These are phyloP conservation scores for Ranitomeya variabilis DNA, from an alignment of 2,113 vertebrate genomes.

Conservation along the genomic window DNA sequence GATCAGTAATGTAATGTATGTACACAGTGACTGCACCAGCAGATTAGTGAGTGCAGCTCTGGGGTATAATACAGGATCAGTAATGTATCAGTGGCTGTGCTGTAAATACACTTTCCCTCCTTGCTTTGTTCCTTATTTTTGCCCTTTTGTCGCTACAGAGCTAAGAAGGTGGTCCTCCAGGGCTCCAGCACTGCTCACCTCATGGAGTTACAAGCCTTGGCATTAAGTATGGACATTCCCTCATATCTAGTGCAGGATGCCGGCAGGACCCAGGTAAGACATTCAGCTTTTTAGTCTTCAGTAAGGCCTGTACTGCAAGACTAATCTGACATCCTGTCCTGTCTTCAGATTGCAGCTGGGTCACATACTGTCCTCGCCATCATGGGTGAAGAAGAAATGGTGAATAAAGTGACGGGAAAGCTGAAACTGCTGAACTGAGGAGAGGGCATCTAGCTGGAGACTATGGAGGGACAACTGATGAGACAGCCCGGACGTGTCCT, in stretches of 20 bases:
- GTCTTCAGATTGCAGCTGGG: constrained; percentile 74
- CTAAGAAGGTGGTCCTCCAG: constrained; percentile 82
- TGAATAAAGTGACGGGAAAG: constrained; percentile 81
- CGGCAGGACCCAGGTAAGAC: constrained; percentile 78
- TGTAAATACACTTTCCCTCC: too few species aligned
- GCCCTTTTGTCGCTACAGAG: constrained; percentile 51
- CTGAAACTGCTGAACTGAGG: constrained; percentile 74
- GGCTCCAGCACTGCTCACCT: constrained; percentile 78
- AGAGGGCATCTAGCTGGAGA: not conserved
- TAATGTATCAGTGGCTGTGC: too few species aligned
- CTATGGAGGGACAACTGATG: not conserved
- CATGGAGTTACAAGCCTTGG: constrained; percentile 79
- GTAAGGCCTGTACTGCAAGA: not conserved
- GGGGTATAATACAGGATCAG: too few species aligned
- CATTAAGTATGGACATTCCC: constrained; percentile 78
- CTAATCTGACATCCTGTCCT: not conserved
- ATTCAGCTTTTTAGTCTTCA: too few species aligned
- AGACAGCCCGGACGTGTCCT: constrained; percentile 13
- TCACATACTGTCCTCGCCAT: constrained; percentile 79
- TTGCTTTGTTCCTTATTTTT: not conserved
- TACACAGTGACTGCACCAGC: too few species aligned
- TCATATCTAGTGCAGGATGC: constrained; percentile 81
- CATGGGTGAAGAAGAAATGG: constrained; percentile 79
- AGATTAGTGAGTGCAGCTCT: too few species aligned
- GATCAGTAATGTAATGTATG: too few species aligned